Conservation (phyloP, 2,888 invertebrate species). For the Boloria selene region DNA sequence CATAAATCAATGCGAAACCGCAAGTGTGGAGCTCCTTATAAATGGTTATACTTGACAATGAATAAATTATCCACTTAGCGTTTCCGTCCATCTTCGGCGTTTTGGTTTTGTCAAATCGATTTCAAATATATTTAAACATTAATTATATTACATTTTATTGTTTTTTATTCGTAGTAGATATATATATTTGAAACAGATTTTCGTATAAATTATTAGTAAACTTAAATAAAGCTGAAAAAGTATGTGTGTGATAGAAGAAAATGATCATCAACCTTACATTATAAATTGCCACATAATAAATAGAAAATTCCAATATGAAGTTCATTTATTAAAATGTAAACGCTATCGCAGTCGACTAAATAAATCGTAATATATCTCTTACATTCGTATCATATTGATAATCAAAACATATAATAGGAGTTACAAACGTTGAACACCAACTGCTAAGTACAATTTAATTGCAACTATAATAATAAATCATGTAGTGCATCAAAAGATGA, state of each 20-base stretch:
- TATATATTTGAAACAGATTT: too few species aligned
- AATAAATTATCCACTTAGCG: constrained; percentile 19
- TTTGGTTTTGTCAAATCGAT: background rate
- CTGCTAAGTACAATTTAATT: background rate
- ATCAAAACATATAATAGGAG: too few species aligned
- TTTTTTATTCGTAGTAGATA: too few species aligned
- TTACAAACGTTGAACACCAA: background rate
- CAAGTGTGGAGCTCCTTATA: constrained; percentile 29
- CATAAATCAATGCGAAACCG: constrained; percentile 36
- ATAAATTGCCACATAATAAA: too few species aligned
- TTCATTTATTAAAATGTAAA: too few species aligned
- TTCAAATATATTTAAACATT: background rate
- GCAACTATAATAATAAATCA: constrained; percentile 26
- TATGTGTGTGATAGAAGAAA: too few species aligned
- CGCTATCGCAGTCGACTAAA: too few species aligned
- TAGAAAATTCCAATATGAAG: too few species aligned
- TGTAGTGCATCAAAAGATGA: constrained; percentile 17
- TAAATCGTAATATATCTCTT: background rate
- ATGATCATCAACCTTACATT: too few species aligned
- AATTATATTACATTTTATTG: too few species aligned
- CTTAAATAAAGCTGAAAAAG: too few species aligned
- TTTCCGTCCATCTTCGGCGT: constrained; percentile 6
- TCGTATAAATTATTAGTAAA: too few species aligned
- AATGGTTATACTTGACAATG: constrained; percentile 28
- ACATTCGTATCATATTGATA: background rate